Evolutionary conservation across 2,888 invertebrate species (phyloP).

Genomic region (Hypsopygia costalis): DNA sequence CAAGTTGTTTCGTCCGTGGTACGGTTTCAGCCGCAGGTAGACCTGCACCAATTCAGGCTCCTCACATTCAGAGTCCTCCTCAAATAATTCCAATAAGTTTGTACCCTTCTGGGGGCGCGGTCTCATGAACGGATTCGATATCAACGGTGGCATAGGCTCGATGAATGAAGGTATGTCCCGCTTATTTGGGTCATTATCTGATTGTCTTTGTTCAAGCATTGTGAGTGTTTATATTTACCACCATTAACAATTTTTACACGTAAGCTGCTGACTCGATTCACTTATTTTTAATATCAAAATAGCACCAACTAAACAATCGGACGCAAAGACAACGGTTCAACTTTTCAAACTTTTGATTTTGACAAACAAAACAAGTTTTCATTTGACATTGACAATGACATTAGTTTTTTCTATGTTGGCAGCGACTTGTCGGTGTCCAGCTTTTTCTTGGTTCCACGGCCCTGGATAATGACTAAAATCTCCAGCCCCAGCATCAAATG

Average conservation of each 20-base stretch:
- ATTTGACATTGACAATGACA: slow-evolving; percentile 12
- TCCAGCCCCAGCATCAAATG: too few species aligned
- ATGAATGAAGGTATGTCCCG: slow-evolving; percentile 72
- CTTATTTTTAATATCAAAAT: not conserved
- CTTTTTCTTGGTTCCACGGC: too few species aligned
- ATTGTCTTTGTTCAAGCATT: slow-evolving; percentile 47
- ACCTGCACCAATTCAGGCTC: slow-evolving; percentile 72
- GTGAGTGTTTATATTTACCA: slow-evolving; percentile 10
- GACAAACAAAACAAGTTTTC: too few species aligned
- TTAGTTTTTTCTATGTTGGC: slow-evolving; percentile 1
- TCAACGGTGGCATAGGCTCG: slow-evolving; percentile 64
- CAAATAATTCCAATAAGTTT: slow-evolving; percentile 60
- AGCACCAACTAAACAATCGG: not conserved
- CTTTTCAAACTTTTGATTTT: slow-evolving; percentile 27
- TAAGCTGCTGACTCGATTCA: not conserved
- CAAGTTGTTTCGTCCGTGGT: slow-evolving; percentile 43
- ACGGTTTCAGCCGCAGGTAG: slow-evolving; percentile 76
- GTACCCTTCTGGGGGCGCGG: slow-evolving; percentile 64
- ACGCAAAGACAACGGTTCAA: slow-evolving; percentile 32
- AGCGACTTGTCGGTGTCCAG: too few species aligned
- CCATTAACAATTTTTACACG: slow-evolving; percentile 4
- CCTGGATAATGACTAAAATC: too few species aligned
- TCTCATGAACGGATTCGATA: slow-evolving; percentile 68
- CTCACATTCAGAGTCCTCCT: slow-evolving; percentile 56
- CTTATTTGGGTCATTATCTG: slow-evolving; percentile 44